Evolutionary conservation across 1,140 invertebrate genomes (phyloP), one percentile per base, ranked within the genome.

Genomic region (Cyrtorhinus lividipennis): DNA sequence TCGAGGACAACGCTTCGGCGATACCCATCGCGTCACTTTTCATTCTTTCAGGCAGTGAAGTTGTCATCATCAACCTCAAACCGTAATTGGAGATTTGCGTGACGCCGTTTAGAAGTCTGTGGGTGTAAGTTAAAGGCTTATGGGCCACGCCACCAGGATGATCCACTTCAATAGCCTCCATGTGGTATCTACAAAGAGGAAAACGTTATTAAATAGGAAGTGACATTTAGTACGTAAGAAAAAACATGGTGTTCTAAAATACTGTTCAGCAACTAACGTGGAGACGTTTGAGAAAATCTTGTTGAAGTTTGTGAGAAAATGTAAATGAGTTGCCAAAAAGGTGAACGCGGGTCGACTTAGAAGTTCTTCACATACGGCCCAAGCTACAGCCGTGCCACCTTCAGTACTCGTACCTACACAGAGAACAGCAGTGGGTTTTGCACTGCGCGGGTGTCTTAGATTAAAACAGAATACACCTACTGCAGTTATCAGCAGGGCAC

Each of bases 291-390:
- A 78, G 73, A 91, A 91, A 1, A 89, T 66, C 48, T 83, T 78
- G 56, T 83, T 76, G 10, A 95, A 69, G 71, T 83, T 81, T 0
- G 86, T 85, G 15, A 95, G 71, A 59, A 83, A 82, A 25, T 79
- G 72, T 72, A 87, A 90, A 74, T 96, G 92, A 1, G 92, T 95
- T 0, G 88, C 86, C 65, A 89, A 82, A 67, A 91, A 86, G 2
- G 82, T 81, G 69, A 89, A 92, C 0, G 88, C 85, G 65, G 81
- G 76, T 2, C 79, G 80, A 38, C 75, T 71, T 1, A 87, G 68
- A 1, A 95, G 76, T 65, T 82, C 75, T 75, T 92, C 87, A 71
- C 84, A 85, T 62, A 94, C 81, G 0, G 87, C 80, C 83, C 85
- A 91, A 53, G 87, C 88, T 57, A 94, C 78, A 63, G 83, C 81